Conservation (phyloP, 2,113 vertebrate genomes). For the Romanogobio albipinnatus region DNA sequence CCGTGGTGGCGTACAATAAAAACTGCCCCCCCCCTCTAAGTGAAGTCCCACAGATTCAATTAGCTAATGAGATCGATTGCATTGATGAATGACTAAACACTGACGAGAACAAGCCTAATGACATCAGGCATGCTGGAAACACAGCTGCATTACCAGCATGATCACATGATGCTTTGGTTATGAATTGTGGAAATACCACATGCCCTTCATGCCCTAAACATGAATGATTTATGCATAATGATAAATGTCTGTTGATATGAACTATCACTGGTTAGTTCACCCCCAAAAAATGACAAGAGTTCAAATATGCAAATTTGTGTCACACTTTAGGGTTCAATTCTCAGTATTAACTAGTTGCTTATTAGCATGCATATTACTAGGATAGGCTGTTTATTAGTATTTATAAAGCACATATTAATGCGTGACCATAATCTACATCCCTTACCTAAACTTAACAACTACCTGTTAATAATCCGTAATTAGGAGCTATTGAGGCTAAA, state of each 20-base stretch:
- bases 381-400: no score
- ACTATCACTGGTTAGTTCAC: not conserved
- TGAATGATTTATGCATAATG: not conserved
- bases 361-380: no score
- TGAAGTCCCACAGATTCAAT: slow-evolving; percentile 64
- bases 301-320: no score
- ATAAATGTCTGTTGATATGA: not conserved
- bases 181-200: not conserved
- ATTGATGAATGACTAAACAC: slow-evolving; percentile 71
- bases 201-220: not conserved
- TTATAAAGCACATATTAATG: no score
- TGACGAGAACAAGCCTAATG: slow-evolving; percentile 63
- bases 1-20: slow-evolving; percentile 35
- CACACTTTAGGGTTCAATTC: no score
- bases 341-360: no score
- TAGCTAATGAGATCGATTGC: slow-evolving; percentile 68
- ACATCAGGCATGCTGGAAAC: slow-evolving; percentile 64
- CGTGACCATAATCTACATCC: no score
- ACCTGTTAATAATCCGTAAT: no score
- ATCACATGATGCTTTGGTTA: not conserved
- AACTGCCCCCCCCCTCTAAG: slow-evolving; percentile 36
- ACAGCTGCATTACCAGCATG: slow-evolving; percentile 35
- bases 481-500: no score
- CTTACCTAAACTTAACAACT: no score
- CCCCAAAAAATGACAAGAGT: no score